A percentile compares a stretch with the other conserved stretches of the same genome.
Evolutionary conservation across 2,113 vertebrate genomes (phyloP).

Genomic region (Entelurus aequoreus): DNA sequence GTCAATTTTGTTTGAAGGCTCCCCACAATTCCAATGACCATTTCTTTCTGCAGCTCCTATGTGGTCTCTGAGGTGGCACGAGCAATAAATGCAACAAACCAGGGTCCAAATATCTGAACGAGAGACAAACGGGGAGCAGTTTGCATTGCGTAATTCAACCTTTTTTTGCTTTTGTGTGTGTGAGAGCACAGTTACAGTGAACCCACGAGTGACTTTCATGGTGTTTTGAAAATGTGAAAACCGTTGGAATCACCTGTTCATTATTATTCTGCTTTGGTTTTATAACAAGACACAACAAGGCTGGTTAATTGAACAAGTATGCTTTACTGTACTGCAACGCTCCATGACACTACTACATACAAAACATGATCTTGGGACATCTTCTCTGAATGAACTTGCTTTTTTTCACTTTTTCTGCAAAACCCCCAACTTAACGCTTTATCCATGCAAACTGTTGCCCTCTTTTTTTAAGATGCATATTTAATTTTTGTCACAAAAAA

Average conservation of each 20-base stretch:
- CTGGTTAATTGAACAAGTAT: conserved; percentile 44
- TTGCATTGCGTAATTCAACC: conserved; percentile 24
- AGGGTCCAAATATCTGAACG: conserved; percentile 51
- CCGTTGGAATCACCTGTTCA: conserved; percentile 27
- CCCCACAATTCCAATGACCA: not conserved
- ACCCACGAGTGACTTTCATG: conserved; percentile 53
- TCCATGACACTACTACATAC: conserved; percentile 53
- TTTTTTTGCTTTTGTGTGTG: conserved; percentile 13
- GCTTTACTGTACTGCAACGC: conserved; percentile 51
- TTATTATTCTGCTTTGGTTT: conserved; percentile 22
- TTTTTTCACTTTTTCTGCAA: conserved; percentile 31
- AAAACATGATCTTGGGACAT: conserved; percentile 58
- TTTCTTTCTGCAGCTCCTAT: conserved; percentile 31
- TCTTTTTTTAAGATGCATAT: conserved; percentile 63
- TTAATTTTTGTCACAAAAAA: conserved; percentile 49
- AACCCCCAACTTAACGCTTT: conserved; percentile 30
- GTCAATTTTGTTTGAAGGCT: conserved; percentile 23
- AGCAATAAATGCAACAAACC: conserved; percentile 64
- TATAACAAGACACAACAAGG: conserved; percentile 44
- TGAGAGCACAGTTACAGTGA: conserved; percentile 43
- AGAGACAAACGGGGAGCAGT: conserved; percentile 25
- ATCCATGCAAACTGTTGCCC: conserved; percentile 69
- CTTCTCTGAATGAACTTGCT: conserved; percentile 46
- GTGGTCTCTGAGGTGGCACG: conserved; percentile 51
- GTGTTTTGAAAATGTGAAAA: conserved; percentile 59